phyloP scores from a whole-genome alignment of 2,888 invertebrate species.

The Osmoderma eremita region DNA sequence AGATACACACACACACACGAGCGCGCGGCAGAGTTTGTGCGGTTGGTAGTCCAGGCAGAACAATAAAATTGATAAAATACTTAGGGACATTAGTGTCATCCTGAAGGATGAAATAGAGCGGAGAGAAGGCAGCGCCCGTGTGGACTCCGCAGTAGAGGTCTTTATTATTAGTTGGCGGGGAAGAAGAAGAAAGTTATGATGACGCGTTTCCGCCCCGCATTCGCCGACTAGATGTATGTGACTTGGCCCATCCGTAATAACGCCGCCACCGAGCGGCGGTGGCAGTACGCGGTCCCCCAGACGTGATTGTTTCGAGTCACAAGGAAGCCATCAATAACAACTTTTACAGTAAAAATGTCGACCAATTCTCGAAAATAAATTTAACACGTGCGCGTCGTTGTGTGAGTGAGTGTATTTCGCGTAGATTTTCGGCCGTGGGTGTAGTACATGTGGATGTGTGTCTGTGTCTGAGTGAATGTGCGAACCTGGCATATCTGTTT shows the following conservation, averaged over 20 bases:
- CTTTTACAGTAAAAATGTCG: slow-evolving; percentile 60
- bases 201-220: slow-evolving; percentile 50
- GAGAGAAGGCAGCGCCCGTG: slow-evolving; percentile 46
- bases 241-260: slow-evolving; percentile 51
- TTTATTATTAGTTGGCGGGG: slow-evolving; percentile 59
- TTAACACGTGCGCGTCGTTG: slow-evolving; percentile 45
- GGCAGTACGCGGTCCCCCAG: slow-evolving; percentile 42
- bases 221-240: slow-evolving; percentile 50
- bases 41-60: slow-evolving; percentile 58
- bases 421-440: neutral
- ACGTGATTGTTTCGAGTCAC: slow-evolving; percentile 57
- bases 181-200: slow-evolving; percentile 54
- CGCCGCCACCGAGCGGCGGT: slow-evolving; percentile 16
- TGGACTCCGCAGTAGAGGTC: slow-evolving; percentile 53
- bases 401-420: neutral
- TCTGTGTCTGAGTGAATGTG: slow-evolving; percentile 13
- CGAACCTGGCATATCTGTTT: slow-evolving; percentile 34
- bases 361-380: slow-evolving; percentile 49
- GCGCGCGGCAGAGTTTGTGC: slow-evolving; percentile 36
- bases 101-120: slow-evolving; percentile 58
- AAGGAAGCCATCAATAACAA: slow-evolving; percentile 59
- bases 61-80: slow-evolving; percentile 64
- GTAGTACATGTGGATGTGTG: slow-evolving; percentile 9
- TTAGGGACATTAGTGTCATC: slow-evolving; percentile 62
- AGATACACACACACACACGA: neutral